Evolutionary conservation across 2,797 vertebrate species (phyloP), one percentile per base, ranked within the genome.

Genomic region (Enteromius thamalakanensis): DNA sequence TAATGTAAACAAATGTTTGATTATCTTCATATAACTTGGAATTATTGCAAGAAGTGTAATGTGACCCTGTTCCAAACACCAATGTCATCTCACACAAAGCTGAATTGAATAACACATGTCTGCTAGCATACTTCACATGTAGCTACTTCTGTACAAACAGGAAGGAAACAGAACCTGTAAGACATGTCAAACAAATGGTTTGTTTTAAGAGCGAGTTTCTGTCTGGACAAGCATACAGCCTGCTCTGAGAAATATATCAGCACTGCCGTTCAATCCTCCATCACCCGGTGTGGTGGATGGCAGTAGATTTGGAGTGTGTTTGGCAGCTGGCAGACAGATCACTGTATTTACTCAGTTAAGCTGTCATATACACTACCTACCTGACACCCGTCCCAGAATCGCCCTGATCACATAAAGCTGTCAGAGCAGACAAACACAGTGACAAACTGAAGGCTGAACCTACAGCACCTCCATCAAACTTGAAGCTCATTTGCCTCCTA

Each of bases 61-160:
- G 32, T 85, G 90, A 88, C 90, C 26, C n/a, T 71, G 19, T 15
- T 26, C 12, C 47, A 90, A 83, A 87, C 86, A 86, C 87, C 90
- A 51, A 32, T 21, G 3, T 47, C 68, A 23, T 64, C 92, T 91
- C 87, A 90, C 90, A 92, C 92, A 90, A 90, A 91, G 90, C 92
- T 91, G 91, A 92, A 88, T 87, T 91, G 88, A 80, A 68, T 74
- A 88, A 90, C 91, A 49, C 82, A 86, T 87, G 49, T 69, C 70
- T 82, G 68, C 85, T 90, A 87, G 85, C 89, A 91, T 90, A 76
- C 81, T 76, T 86, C 90, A 89, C 90, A 89, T 72, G 86, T 90
- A 85, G 51, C 75, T 60, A 8, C 53, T 40, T 90, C 93, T 74
- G 78, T 81, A 58, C 84, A 81, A 37, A 81, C 72, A 15, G 51